Evolutionary conservation across 2,888 invertebrate genomes (phyloP).

Genomic region (Serripes groenlandicus): DNA sequence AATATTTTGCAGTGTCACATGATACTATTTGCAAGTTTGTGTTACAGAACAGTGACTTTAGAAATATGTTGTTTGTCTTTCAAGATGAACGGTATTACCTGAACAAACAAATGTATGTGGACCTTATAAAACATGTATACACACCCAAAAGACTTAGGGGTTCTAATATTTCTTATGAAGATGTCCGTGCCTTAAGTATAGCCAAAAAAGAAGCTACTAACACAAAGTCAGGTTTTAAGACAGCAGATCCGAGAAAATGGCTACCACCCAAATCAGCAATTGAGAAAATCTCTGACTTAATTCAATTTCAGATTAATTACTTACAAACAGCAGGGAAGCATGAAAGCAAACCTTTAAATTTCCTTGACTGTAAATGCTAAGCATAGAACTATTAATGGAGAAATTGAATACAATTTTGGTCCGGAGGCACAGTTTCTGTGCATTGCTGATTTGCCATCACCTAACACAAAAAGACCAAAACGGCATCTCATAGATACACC

Average conservation of each 20-base stretch:
- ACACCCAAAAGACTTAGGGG: not conserved
- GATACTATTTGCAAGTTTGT: not conserved
- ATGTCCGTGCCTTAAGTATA: not conserved
- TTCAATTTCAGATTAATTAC: not conserved
- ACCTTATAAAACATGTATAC: not conserved
- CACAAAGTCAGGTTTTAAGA: not conserved
- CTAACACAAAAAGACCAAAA: too few relatives aligned
- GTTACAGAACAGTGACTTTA: not conserved
- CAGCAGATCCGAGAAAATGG: slow-evolving; percentile 7
- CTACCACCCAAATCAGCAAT: not conserved
- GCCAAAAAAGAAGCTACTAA: not conserved
- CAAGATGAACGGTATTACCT: not conserved
- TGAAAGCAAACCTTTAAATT: not conserved
- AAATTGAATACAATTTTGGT: not conserved
- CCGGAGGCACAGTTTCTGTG: not conserved
- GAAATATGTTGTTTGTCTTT: not conserved
- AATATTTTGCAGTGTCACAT: slow-evolving; percentile 1
- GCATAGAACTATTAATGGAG: not conserved
- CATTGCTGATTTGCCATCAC: not conserved
- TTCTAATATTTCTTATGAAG: not conserved
- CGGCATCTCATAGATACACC: too few relatives aligned
- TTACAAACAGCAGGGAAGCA: not conserved
- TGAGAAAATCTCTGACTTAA: not conserved
- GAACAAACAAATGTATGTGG: not conserved
- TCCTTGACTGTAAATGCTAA: not conserved